Conservation (phyloP, 2,797 vertebrate genomes). For the Coreius guichenoti region DNA sequence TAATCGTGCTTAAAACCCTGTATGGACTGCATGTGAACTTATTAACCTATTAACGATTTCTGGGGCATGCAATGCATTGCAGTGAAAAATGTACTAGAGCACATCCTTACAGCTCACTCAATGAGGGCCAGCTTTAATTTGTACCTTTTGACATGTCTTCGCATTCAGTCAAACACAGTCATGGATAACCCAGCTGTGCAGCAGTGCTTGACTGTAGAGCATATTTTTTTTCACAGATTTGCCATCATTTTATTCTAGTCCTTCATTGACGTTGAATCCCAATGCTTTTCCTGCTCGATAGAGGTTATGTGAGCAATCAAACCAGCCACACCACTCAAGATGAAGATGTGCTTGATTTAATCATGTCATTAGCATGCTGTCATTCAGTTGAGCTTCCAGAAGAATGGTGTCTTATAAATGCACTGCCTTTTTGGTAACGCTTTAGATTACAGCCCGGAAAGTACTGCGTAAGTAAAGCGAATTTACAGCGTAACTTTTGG, state of each 20-base stretch:
- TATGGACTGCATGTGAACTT: background rate
- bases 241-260: slow-evolving; percentile 40
- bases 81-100: background rate
- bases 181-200: slow-evolving; percentile 40
- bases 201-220: slow-evolving; percentile 35
- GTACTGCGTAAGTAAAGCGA: too few species aligned
- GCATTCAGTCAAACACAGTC: slow-evolving; percentile 38
- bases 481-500: too few species aligned
- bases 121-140: slow-evolving; percentile 13
- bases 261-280: background rate
- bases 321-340: slow-evolving; percentile 10
- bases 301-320: slow-evolving; percentile 19
- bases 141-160: slow-evolving; percentile 35
- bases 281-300: background rate
- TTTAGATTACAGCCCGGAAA: too few species aligned
- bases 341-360: slow-evolving; percentile 33
- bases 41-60: slow-evolving; percentile 2
- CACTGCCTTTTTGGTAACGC: background rate
- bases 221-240: slow-evolving; percentile 41
- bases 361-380: slow-evolving; percentile 19
- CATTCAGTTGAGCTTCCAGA: slow-evolving; percentile 12
- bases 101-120: background rate
- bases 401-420: background rate
- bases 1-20: background rate
- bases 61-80: background rate